Base-by-base conservation (phyloP, 2,113 vertebrate genomes). In the Oplegnathus fasciatus region DNA sequence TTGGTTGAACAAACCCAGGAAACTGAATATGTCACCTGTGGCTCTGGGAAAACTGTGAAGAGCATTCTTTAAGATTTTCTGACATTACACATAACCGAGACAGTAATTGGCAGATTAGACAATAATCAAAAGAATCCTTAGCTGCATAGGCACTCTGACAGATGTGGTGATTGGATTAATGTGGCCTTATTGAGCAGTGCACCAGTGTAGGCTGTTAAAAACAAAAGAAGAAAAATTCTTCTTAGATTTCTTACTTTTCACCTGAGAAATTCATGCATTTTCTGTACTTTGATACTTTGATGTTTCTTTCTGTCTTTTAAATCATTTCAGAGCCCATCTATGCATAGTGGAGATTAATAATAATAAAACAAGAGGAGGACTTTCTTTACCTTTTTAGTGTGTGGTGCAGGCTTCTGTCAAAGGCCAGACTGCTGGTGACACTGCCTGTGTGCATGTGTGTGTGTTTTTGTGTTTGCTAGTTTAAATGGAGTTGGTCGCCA, bases 401-500 rank as follows among this genome's bases (percentile, higher is more conserved):
- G 40, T 52, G 52, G 30, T 13, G 5, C n/a, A 66, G 58, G 22
- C 46, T 50, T 73, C 42, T 74, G 34, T 84, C 44, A 30, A 52
- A 80, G 73, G 57, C 64, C 69, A 46, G 17, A 18, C 22, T 64
- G 60, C 20, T 67, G 2, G 60, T 84, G 67, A 28, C 44, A 37
- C n/a, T 32, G 75, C 7, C 50, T 66, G 32, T 60, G 37, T 75
- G 46, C 13, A 1, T 60, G 10, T 70, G 22, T 69, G 52, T 48
- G 1, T 58, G 72, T 72, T 6, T 62, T 1, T 20, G 9, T 66
- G n/a, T 75, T 48, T 76, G 58, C n/a, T 60, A 44, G 32, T 50
- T 68, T 60, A 60, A 78, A 68, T 37, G 18, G 54, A 83, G 72
- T 50, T 46, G 73, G 37, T 80, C 80, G 75, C 73, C 75, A 82